Base-by-base conservation (phyloP, 2,888 invertebrate species). In the Meteorus cinctellus region DNA sequence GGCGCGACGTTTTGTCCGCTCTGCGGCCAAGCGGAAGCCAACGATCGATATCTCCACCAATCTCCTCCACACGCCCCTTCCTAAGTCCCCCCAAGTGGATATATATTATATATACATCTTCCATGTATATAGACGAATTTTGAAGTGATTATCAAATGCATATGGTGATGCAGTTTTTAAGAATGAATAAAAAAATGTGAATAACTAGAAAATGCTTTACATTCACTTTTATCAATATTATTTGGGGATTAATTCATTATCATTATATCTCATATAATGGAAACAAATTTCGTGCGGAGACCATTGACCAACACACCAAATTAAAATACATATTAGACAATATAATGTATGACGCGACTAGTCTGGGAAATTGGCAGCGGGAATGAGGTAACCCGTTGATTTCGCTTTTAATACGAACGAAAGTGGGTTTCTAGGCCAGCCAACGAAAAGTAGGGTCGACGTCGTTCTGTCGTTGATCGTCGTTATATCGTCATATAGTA, bases 331-430 rank as follows among this genome's bases (percentile, higher is more conserved):
- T 62, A n/a, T 27, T 68, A 48, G 60, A 66, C 19, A 70, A 12
- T 66, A 51, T 48, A 65, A 29, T 55, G 29, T 51, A 65, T 34
- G 34, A 36, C 14, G 16, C 31, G 72, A 36, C 67, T 79, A 75
- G 76, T 78, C 73, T 78, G 78, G 81, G 76, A 81, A 81, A 81
- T 81, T 78, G 78, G 77, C 78, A 80, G 76, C 79, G 68, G 62
- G 78, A 78, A 78, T 81, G 77, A 79, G 78, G 83, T 79, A 81
- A 82, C 81, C 78, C 81, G 82, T 83, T 79, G 86, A 85, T 86
- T 85, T 86, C 86, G 85, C 84, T 86, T 86, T 86, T 86, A 86
- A 86, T 86, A 86, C 81, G 82, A 82, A 82, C 77, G 83, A 85
- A 86, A 85, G 85, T 85, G 79, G 86, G 86, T 86, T 86, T 86